These are phyloP conservation scores for Lagocephalus sceleratus DNA, from an alignment of 2,797 vertebrate species.

Conservation along the genomic window DNA sequence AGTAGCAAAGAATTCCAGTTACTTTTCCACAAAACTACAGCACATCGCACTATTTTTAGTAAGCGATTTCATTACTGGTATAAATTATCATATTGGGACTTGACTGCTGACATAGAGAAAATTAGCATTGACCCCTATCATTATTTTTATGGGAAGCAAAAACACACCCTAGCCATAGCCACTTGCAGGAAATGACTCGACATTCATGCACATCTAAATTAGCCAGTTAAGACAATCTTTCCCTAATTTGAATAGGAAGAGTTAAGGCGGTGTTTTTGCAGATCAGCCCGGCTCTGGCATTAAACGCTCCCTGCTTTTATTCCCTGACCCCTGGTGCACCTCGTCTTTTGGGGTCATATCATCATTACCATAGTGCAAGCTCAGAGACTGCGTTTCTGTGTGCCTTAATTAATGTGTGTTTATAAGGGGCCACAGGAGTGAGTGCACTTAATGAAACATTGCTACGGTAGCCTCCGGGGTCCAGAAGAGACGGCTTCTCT, in stretches of 20 bases:
- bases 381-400: slow-evolving; percentile 96
- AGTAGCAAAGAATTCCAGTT: not conserved
- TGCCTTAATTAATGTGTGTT: slow-evolving; percentile 99
- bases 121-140: slow-evolving; percentile 71
- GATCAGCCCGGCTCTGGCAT: slow-evolving; percentile 91
- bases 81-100: slow-evolving; percentile 52
- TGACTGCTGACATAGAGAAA: slow-evolving; percentile 70
- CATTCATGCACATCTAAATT: slow-evolving; percentile 96
- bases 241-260: slow-evolving; percentile 97
- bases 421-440: slow-evolving; percentile 95
- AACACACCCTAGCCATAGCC: slow-evolving; percentile 49
- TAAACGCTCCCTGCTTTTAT: slow-evolving; percentile 93
- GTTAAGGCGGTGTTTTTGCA: slow-evolving; percentile 93
- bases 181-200: slow-evolving; percentile 89
- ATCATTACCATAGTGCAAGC: slow-evolving; percentile 99
- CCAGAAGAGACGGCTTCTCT: slow-evolving; percentile 91
- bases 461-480: slow-evolving; percentile 90
- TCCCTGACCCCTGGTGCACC: slow-evolving; percentile 95
- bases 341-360: slow-evolving; percentile 95
- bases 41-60: slow-evolving; percentile 14
- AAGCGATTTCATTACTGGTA: slow-evolving; percentile 35
- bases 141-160: slow-evolving; percentile 54
- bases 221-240: slow-evolving; percentile 95
- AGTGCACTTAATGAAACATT: slow-evolving; percentile 98
- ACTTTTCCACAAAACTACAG: slow-evolving; percentile 22